These are phyloP conservation scores for Exephanes ischioxanthus DNA, from an alignment of 2,888 invertebrate species.

Conservation along the genomic window DNA sequence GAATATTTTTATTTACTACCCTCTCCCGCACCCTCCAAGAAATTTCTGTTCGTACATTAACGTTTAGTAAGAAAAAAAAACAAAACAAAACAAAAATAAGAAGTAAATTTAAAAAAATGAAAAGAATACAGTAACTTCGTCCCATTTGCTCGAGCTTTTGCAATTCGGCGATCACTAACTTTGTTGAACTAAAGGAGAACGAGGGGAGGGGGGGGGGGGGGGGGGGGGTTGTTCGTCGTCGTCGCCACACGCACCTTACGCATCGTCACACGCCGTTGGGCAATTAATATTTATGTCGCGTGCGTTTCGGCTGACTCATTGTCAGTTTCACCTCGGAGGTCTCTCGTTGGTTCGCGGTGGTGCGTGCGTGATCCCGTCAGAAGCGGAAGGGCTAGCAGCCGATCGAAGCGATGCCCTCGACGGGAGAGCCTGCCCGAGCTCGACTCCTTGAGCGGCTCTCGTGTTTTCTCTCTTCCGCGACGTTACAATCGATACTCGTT, in stretches of 20 bases:
- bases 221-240: background rate
- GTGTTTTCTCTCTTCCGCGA: slow-evolving; percentile 14
- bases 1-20: slow-evolving; percentile 14
- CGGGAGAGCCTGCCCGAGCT: background rate
- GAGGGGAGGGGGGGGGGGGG: background rate
- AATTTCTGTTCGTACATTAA: slow-evolving; percentile 3
- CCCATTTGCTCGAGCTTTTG: background rate
- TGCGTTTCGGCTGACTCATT: slow-evolving; percentile 68
- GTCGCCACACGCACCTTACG: slow-evolving; percentile 18
- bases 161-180: slow-evolving; percentile 15
- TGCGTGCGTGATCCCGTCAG: slow-evolving; percentile 36
- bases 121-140: background rate
- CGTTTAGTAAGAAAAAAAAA: background rate
- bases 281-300: slow-evolving; percentile 71
- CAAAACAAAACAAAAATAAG: background rate
- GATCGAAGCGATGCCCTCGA: slow-evolving; percentile 29
- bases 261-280: slow-evolving; percentile 27
- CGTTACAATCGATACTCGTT: slow-evolving; percentile 69
- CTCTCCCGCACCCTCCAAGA: background rate
- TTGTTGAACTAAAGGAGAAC: background rate
- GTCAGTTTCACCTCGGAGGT: slow-evolving; percentile 30
- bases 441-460: slow-evolving; percentile 41
- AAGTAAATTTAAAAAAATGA: too few species aligned
- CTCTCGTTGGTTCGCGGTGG: background rate
- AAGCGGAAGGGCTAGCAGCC: slow-evolving; percentile 37